Evolutionary conservation across 2,797 vertebrate genomes (phyloP).

Genomic region (Spheniscus humboldti): DNA sequence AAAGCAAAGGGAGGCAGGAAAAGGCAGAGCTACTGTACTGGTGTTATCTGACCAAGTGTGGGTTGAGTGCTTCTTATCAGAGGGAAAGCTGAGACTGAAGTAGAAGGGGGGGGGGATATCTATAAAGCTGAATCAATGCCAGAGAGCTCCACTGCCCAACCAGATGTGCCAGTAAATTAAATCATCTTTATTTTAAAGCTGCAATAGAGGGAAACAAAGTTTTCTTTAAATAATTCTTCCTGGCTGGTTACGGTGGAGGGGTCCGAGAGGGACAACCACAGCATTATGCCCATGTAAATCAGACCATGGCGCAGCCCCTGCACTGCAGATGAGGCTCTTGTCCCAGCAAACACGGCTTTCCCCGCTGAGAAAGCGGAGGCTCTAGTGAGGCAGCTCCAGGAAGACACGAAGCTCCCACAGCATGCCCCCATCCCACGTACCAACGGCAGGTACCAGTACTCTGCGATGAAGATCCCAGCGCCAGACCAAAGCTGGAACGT

Average conservation of each 20-base stretch:
- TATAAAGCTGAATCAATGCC: neutral
- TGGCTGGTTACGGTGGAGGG: neutral
- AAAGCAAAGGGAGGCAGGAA: neutral
- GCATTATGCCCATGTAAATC: accelerated
- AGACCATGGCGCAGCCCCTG: accelerated
- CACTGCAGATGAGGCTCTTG: neutral
- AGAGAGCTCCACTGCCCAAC: neutral
- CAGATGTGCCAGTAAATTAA: neutral
- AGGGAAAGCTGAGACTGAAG: neutral
- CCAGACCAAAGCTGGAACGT: neutral
- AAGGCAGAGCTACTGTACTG: neutral
- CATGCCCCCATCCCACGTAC: neutral
- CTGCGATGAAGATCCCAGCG: neutral
- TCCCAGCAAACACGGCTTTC: neutral
- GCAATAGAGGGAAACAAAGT: accelerated
- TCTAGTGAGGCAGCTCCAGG: neutral
- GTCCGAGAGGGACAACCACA: accelerated
- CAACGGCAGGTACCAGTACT: accelerated
- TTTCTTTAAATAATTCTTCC: neutral
- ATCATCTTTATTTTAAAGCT: neutral
- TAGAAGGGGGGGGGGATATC: neutral
- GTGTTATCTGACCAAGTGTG: neutral
- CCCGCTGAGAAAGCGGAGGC: neutral
- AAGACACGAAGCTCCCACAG: accelerated
- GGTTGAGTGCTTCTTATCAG: neutral